Percentiles rank a stretch among this genome's conserved stretches.
Evolutionary conservation across 92 coral and sea anemone species (phyloP).

Genomic region (Nematostella vectensis): DNA sequence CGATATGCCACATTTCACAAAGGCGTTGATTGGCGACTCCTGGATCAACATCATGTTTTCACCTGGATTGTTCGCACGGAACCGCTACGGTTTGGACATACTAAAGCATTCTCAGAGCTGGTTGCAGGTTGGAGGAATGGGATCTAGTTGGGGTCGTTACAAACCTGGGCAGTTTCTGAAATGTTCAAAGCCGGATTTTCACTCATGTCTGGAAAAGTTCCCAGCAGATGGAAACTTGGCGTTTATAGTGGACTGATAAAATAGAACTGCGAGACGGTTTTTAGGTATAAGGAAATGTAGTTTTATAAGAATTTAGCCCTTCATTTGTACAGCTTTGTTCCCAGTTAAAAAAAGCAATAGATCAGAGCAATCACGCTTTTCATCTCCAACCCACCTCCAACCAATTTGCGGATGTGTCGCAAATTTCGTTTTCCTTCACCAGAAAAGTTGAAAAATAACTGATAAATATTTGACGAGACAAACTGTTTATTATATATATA

Average conservation of each 20-base stretch:
- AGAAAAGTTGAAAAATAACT: no score
- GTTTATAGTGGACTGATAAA: constrained; percentile 11
- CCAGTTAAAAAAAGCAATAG: no score
- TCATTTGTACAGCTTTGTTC: no score
- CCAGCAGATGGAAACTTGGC: constrained; percentile 18
- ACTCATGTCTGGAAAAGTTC: constrained; percentile 27
- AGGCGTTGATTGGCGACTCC: constrained; percentile 8
- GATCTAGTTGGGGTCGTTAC: constrained; percentile 11
- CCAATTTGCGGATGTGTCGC: no score
- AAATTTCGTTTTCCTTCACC: no score
- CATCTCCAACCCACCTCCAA: no score
- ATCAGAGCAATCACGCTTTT: no score
- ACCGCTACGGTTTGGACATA: constrained; percentile 31
- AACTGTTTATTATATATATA: no score
- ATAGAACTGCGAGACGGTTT: no score
- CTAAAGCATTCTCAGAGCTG: constrained; percentile 32
- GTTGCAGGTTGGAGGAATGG: constrained; percentile 10
- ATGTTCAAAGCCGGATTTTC: constrained; percentile 17
- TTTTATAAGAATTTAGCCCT: no score
- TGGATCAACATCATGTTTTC: constrained; percentile 19
- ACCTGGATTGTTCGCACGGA: constrained; percentile 30
- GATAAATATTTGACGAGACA: no score
- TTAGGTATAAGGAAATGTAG: no score
- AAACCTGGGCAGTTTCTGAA: constrained; percentile 13
- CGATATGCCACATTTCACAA: constrained; percentile 3